Evolutionary conservation across 2,113 vertebrate genomes (phyloP), one percentile per base, ranked within the genome.

Genomic region (Pipa parva): DNA sequence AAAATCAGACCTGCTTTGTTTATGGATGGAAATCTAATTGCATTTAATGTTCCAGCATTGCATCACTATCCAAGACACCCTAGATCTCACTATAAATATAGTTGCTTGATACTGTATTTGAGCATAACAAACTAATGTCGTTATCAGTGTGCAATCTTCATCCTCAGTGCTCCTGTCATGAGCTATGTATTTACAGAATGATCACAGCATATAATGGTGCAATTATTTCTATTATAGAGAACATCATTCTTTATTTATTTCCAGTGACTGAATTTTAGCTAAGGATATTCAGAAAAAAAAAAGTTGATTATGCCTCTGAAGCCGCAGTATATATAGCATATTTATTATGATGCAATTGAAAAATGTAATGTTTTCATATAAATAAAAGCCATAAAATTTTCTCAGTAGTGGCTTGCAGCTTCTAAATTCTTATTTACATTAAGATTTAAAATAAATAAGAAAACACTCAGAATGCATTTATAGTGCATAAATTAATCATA

Each of bases 251-350:
- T 59, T 67, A 21, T 59, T 50, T 37, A 27, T 39, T 46, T 51
- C 48, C 29, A 33, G 49, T 39, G 45, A 68, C 29, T 39, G 56
- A 22, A 59, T 59, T 59, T 51, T 51, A 59, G 55, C 29, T 3
- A 37, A 39, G 46, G 56, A 51, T 51, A 29, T 49, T 46, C 56
- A 37, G 65, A 24, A 59, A 59, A 56, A 24, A 59, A 59, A 51
- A 67, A 37, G 11, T 20, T 59, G 55, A 68, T 68, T 68, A 68
- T 36, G 48, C 65, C 26, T 59, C 55, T 66, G 29, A 56, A 54
- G 63, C 25, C 18, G 36, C 22, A 18, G 27, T 48, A 22, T 18
- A 68, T 51, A 31, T 20, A 50, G 21, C 24, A 27, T 31, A 28
- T 59, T 68, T 58, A 68, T 59, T 25, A 28, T 24, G 9, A 29